phyloP scores from a whole-genome alignment of 2,888 invertebrate genomes.

The Mechanitis messenoides region DNA sequence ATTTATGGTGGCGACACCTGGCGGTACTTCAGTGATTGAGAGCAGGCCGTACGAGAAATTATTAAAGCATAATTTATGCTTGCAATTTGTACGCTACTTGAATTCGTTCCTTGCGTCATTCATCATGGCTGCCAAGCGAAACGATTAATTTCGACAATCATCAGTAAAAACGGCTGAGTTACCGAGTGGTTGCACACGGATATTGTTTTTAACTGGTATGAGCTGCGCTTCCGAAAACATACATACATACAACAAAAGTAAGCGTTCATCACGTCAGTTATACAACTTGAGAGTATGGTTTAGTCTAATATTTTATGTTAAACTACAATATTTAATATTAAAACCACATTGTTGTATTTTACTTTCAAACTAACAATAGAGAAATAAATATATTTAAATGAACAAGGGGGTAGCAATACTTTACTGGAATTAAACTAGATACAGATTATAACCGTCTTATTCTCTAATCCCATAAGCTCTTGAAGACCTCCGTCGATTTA shows the following conservation, averaged over 20 bases:
- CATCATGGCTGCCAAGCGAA: constrained; percentile 56
- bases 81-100: constrained; percentile 73
- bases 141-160: constrained; percentile 66
- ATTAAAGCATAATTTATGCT: constrained; percentile 74
- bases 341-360: too few species aligned
- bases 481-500: constrained; percentile 17
- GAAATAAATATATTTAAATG: not conserved
- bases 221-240: constrained; percentile 9
- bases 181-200: constrained; percentile 34
- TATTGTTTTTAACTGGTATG: constrained; percentile 27
- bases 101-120: constrained; percentile 71
- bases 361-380: too few species aligned
- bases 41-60: constrained; percentile 64
- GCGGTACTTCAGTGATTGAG: constrained; percentile 38
- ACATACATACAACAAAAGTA: not conserved
- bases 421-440: not conserved
- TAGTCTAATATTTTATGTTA: too few species aligned
- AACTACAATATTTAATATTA: too few species aligned
- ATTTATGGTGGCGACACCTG: constrained; percentile 69
- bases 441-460: constrained; percentile 8
- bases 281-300: too few species aligned
- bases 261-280: too few species aligned
- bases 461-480: constrained; percentile 17
- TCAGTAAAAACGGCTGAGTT: constrained; percentile 54
- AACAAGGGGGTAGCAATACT: not conserved